Evolutionary conservation across 1,140 invertebrate genomes (phyloP).

Genomic region (Neomicropteryx cornuta): DNA sequence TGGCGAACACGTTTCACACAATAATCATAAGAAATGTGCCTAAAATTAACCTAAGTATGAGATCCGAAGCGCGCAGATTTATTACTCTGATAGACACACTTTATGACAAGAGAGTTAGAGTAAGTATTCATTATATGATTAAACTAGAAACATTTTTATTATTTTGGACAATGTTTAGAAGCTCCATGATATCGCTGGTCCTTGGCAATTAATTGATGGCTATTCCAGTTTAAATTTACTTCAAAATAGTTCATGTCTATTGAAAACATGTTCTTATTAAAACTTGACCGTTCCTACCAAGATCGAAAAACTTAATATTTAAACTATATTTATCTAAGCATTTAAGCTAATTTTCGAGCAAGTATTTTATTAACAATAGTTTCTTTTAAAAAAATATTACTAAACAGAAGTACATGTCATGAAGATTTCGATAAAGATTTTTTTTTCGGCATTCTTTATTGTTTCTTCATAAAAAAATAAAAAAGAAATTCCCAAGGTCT

Average conservation of each 20-base stretch:
- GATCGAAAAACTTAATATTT: no score
- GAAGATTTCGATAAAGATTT: no score
- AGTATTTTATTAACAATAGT: no score
- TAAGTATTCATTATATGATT: slow-evolving; percentile 24
- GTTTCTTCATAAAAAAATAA: no score
- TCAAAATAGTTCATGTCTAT: slow-evolving; percentile 7
- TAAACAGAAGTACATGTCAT: no score
- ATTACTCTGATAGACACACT: slow-evolving; percentile 96
- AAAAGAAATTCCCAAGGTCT: no score
- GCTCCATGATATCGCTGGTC: background rate
- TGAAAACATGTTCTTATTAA: slow-evolving; percentile 7
- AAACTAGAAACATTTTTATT: slow-evolving; percentile 7
- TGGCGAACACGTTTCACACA: slow-evolving; percentile 89
- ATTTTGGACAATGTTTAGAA: slow-evolving; percentile 7
- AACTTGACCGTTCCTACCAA: slow-evolving; percentile 11
- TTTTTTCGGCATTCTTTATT: no score
- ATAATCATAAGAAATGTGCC: slow-evolving; percentile 88
- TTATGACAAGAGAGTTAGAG: slow-evolving; percentile 84
- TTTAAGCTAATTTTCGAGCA: no score
- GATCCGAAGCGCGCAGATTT: slow-evolving; percentile 84
- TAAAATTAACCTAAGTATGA: slow-evolving; percentile 61
- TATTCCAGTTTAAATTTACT: slow-evolving; percentile 6
- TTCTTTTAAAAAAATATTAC: no score
- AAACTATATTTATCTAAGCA: no score
- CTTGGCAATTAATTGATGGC: no score